Conservation (phyloP, 1,140 invertebrate species). For the Trinorchestia longiramus region DNA sequence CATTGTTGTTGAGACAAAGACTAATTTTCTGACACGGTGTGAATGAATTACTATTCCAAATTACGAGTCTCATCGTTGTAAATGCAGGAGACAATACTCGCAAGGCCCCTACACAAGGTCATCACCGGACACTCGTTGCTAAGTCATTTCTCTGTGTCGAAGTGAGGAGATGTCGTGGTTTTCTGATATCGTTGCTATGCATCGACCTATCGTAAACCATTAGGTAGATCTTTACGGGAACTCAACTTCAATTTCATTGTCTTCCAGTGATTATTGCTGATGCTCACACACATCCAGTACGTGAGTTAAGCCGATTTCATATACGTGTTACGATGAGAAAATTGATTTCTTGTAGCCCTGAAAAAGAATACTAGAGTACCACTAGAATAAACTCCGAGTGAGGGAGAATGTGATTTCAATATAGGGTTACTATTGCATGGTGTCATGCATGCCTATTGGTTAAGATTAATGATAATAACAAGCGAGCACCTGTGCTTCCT, state of each 20-base stretch:
- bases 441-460: too few relatives aligned
- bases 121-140: too few relatives aligned
- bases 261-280: background rate
- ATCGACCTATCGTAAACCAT: background rate
- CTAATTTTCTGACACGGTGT: background rate
- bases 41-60: background rate
- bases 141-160: background rate
- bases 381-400: too few relatives aligned
- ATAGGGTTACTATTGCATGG: too few relatives aligned
- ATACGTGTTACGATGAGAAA: background rate
- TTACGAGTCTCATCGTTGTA: background rate
- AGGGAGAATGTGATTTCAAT: too few relatives aligned
- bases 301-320: background rate
- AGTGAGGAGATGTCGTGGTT: background rate
- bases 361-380: too few relatives aligned
- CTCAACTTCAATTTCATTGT: background rate
- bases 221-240: background rate
- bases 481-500: too few relatives aligned
- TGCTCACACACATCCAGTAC: background rate
- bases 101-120: too few relatives aligned
- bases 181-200: background rate
- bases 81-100: background rate
- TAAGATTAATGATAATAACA: too few relatives aligned
- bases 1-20: background rate
- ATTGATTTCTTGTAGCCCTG: background rate